These are phyloP conservation scores for Zapus hudsonius DNA, from an alignment of 2,113 vertebrate species.

Conservation along the genomic window DNA sequence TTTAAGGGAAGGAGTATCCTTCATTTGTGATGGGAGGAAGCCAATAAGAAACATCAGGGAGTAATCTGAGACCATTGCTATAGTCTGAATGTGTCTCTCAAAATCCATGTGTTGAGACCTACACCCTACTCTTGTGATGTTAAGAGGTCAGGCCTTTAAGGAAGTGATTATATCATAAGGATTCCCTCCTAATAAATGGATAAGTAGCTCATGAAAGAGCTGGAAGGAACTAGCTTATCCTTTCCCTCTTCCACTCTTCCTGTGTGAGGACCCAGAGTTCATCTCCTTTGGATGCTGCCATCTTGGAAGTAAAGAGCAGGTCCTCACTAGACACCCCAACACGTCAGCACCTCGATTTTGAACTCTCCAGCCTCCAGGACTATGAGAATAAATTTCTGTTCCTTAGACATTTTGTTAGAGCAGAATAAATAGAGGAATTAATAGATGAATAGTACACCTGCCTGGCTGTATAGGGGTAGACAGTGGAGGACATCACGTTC, in stretches of 20 bases:
- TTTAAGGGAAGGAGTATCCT: background rate
- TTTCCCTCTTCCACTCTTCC: background rate
- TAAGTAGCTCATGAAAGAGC: background rate
- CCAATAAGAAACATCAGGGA: background rate
- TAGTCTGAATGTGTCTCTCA: background rate
- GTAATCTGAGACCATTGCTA: background rate
- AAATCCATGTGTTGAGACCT: background rate
- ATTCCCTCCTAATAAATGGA: background rate
- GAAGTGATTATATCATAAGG: background rate
- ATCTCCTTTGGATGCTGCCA: background rate
- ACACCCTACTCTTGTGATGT: background rate
- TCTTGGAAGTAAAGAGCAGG: background rate
- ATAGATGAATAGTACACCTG: background rate
- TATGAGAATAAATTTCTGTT: background rate
- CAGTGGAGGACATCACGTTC: background rate
- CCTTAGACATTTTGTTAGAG: background rate
- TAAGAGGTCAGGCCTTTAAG: background rate
- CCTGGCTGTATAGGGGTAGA: background rate
- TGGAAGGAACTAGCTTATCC: background rate
- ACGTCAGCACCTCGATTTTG: background rate
- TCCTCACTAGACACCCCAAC: background rate
- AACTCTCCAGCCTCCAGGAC: background rate
- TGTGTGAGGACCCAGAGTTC: rapidly evolving
- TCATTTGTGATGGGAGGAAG: background rate
- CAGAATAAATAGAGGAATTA: background rate